Conservation (phyloP, 2,113 vertebrate species). For the Puma concolor region DNA sequence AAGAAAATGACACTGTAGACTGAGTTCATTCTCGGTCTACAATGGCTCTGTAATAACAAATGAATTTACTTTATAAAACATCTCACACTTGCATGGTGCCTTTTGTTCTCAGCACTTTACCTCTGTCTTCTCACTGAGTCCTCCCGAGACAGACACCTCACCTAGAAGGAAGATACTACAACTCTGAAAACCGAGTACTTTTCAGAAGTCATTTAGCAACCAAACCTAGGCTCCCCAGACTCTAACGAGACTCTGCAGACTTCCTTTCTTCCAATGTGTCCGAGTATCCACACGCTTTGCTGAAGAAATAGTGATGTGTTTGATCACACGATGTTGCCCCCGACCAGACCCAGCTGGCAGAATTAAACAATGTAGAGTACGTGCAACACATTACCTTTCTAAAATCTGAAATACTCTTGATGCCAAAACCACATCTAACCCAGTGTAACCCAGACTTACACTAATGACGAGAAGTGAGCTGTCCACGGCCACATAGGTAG, state of each 20-base stretch:
- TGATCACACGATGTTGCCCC: background rate
- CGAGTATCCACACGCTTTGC: background rate
- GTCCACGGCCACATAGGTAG: background rate
- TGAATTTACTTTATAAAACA: background rate
- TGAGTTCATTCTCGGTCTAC: background rate
- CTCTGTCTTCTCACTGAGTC: background rate
- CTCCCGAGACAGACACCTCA: background rate
- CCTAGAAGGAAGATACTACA: background rate
- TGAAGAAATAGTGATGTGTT: background rate
- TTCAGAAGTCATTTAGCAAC: background rate
- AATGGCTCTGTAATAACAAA: background rate
- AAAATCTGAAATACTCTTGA: background rate
- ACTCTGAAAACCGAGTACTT: background rate
- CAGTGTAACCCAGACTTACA: background rate
- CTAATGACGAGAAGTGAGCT: background rate
- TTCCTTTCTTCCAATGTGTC: background rate
- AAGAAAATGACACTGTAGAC: background rate
- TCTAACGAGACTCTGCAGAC: background rate
- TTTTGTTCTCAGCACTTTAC: background rate
- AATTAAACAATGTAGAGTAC: background rate
- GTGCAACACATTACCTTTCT: background rate
- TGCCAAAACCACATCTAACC: background rate
- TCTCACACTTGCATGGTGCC: background rate
- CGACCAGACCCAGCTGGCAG: background rate
- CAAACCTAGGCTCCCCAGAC: background rate